phyloP scores from a whole-genome alignment of 2,888 invertebrate genomes.

The Cephus spinipes region DNA sequence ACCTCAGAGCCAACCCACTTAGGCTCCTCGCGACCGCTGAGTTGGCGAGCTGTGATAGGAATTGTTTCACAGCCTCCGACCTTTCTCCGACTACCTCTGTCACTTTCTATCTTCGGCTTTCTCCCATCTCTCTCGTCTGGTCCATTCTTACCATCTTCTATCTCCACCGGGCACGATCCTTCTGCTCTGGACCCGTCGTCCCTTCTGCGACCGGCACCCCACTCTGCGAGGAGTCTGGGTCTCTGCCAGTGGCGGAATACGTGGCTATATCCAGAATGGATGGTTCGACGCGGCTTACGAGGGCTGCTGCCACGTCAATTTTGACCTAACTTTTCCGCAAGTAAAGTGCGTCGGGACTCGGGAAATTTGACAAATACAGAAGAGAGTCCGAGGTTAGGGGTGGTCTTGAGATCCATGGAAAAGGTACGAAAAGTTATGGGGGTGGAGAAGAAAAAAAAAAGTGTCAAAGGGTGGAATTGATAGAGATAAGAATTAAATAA shows the following conservation, averaged over 20 bases:
- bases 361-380: background rate
- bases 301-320: background rate
- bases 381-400: background rate
- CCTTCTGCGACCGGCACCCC: background rate
- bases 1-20: conserved; percentile 8
- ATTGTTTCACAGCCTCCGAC: conserved; percentile 44
- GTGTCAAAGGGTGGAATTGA: background rate
- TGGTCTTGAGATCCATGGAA: background rate
- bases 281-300: background rate
- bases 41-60: conserved; percentile 42
- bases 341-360: background rate
- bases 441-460: background rate
- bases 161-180: background rate
- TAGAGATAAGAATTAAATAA: background rate
- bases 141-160: background rate
- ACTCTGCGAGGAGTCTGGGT: background rate
- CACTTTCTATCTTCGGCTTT: background rate
- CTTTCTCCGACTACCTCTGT: background rate
- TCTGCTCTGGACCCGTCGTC: background rate
- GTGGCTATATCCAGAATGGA: background rate
- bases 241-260: background rate
- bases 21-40: background rate
- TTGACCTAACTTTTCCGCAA: background rate
- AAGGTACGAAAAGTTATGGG: background rate
- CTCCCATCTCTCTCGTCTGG: background rate